Base-by-base conservation (phyloP, 2,888 invertebrate genomes). In the Rhogogaster chlorosoma region DNA sequence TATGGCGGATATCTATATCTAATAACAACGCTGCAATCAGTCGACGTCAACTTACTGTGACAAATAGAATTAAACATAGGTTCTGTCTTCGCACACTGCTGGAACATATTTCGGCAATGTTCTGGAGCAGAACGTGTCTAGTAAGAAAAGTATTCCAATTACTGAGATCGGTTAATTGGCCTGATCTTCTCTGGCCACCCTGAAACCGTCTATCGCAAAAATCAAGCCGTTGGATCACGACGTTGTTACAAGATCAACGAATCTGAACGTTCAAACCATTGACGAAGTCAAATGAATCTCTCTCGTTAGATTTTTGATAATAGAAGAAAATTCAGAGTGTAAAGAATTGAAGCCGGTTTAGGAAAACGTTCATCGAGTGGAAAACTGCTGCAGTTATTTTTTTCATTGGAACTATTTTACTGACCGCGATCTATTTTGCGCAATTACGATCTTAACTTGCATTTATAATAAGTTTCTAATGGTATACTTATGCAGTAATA, bases 51-150 rank as follows among this genome's bases (percentile, higher is more conserved):
- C 61, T 75, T 84, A 86, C 87, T 89, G 89, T 90, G 87, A 89
- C 89, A 89, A 90, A 89, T 88, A 86, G 86, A 87, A 85, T 87
- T 89, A 90, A 90, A 87, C 84, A 86, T 86, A 85, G 86, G 86
- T 86, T 87, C 85, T 82, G 80, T 26, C 26, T 7, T 61, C 57
- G 32, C 22, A 64, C 64, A 22, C 77, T 38, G 61, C 15, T 29
- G 67, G 45, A 45, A 32, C 45, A 49, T 67, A 67, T 67, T 67
- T 83, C 32, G 29, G 83, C n/a, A 29, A 42, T 83, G 45, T 67
- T 45, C 18, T 80, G 87, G 80, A 85, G 87, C 83, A 75, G 78
- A 85, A 85, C 82, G 75, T 83, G 83, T 78, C 26, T 26, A 36
- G 49, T 61, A 80, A 36, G 26, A 67, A 84, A 70, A 67, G 26